These are phyloP conservation scores for Falco naumanni DNA, from an alignment of 2,797 vertebrate genomes.

Conservation along the genomic window DNA sequence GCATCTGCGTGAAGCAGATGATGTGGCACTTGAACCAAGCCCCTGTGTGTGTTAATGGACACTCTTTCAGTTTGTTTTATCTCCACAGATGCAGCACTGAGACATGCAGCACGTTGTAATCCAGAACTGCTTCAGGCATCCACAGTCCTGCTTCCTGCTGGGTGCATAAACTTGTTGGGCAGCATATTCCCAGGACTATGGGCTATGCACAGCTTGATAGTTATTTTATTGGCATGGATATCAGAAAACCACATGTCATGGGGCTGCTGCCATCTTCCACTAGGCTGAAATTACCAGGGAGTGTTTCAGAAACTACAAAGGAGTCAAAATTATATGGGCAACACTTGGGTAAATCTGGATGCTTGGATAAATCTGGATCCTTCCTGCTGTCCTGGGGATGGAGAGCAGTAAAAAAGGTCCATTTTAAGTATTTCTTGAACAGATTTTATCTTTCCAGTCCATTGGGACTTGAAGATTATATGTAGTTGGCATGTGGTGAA, in stretches of 20 bases:
- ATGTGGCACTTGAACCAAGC: neutral
- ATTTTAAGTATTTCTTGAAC: neutral
- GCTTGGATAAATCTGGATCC: neutral
- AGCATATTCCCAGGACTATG: neutral
- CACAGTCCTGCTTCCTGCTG: neutral
- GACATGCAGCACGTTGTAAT: neutral
- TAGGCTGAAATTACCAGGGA: neutral
- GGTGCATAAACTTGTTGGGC: neutral
- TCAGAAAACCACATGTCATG: neutral
- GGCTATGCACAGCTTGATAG: neutral
- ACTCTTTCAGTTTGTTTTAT: slow-evolving; percentile 15
- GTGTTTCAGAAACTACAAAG: neutral
- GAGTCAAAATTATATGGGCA: neutral
- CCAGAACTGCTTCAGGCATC: neutral
- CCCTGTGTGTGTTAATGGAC: neutral
- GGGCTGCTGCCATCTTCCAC: neutral
- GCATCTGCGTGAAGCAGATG: neutral
- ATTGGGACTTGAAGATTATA: neutral
- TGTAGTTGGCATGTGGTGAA: neutral
- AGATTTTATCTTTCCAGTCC: neutral
- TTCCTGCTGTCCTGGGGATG: neutral
- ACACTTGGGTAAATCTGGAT: neutral
- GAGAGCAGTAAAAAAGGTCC: neutral
- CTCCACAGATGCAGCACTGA: neutral
- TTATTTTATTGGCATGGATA: neutral